phyloP scores from a whole-genome alignment of 2,888 invertebrate genomes.

The Phyllotreta striolata region DNA sequence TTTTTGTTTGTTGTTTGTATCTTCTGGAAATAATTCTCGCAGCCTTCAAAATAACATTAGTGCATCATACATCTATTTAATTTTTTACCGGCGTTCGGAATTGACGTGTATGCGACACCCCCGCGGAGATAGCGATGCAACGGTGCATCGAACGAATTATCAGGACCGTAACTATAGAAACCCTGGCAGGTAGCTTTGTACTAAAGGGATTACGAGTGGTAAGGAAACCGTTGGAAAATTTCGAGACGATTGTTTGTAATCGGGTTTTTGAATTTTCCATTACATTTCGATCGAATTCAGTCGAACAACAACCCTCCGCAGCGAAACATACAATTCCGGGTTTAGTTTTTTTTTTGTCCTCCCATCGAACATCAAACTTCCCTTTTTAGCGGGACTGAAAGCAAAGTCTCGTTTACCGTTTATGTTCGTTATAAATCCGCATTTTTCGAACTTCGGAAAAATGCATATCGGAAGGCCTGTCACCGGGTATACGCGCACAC shows the following conservation, averaged over 20 bases:
- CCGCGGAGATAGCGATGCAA: conserved; percentile 10
- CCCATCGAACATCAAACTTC: conserved; percentile 12
- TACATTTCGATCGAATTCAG: too few species aligned
- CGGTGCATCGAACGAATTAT: conserved; percentile 1
- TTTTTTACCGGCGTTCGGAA: conserved; percentile 6
- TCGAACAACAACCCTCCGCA: too few species aligned
- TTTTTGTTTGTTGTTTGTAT: background rate
- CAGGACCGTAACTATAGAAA: background rate
- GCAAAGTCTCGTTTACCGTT: conserved; percentile 30
- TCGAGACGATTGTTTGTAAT: too few species aligned
- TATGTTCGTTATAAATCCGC: conserved; percentile 28
- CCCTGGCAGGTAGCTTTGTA: background rate
- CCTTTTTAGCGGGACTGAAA: conserved; percentile 20
- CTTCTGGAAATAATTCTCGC: conserved; percentile 13
- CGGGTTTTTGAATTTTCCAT: too few species aligned
- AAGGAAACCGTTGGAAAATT: too few species aligned
- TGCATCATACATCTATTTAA: conserved; percentile 14
- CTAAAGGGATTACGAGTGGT: too few species aligned
- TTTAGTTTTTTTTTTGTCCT: conserved; percentile 12
- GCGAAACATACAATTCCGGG: conserved; percentile 2
- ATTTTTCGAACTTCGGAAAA: conserved; percentile 21
- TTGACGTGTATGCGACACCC: conserved; percentile 18
- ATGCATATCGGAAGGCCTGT: conserved; percentile 27
- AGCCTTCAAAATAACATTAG: conserved; percentile 14
- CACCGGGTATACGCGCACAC: conserved; percentile 14